Evolutionary conservation across 2,888 invertebrate genomes (phyloP), one percentile per base, ranked within the genome.

Genomic region (Spisula subtruncata): DNA sequence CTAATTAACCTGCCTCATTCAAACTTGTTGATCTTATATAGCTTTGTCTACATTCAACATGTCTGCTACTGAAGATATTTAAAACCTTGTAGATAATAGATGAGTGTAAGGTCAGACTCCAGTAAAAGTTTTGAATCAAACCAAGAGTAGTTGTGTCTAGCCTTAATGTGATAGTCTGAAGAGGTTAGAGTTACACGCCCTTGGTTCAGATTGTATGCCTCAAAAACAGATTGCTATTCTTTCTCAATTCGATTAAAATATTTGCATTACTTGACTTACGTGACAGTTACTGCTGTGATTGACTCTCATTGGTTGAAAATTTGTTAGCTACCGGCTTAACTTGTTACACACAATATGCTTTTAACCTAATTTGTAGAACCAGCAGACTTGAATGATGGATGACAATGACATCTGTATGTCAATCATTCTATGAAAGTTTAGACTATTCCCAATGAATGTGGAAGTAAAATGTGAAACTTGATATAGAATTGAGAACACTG

Each of bases 341-440:
- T 75, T 75, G 75, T 75, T 75, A 75, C 75, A 35, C 75, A 75
- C 75, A 75, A 75, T 75, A 75, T 75, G 75, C 75, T 75, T 75
- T 75, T 75, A 75, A 75, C 75, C 75, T 75, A 75, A 75, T 75
- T 75, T 75, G 29, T 35, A 54, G 18, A 83, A 25, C 54, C 35
- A 60, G 51, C 83, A 56, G 51, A 29, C 35, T 25, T 56, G 41
- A 18, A 18, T 82, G 60, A 83, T 83, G 60, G 83, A 83, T 83
- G 56, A 83, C 60, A 35, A 56, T 60, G 83, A 83, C 83, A 83
- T 60, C 56, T 18, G 29, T 41, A 18, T 83, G 83, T 60, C 83
- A 83, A 35, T 56, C 83, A 60, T 83, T 81, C 48, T 46, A 81
- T 81, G 81, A 81, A 81, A 60, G 35, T 83, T 83, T 83, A 83